Evolutionary conservation across 2,113 vertebrate genomes (phyloP), one percentile per base, ranked within the genome.

Genomic region (Bolborhynchus lineola): DNA sequence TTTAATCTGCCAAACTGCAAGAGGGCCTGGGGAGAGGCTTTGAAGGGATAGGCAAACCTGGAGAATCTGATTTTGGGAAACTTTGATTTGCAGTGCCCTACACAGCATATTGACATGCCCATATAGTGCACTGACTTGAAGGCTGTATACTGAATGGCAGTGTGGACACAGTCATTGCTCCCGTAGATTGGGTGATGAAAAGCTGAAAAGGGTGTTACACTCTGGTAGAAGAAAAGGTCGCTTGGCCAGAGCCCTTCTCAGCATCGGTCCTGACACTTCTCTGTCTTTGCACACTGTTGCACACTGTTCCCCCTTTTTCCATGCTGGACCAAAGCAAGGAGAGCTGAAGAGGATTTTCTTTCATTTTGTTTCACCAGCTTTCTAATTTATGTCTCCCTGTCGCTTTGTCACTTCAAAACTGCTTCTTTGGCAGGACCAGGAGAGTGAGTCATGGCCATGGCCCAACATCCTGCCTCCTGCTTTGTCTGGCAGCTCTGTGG

Each of bases 381-480:
- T 82, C 79, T 95, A 87, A 90, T 89, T 84, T 80, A 93, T 81
- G 57, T 57, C 81, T 97, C 64, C 81, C 28, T 87, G 68, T 96
- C 16, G 13, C 86, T 93, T 94, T 69, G 76, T 95, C 21, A 12
- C 93, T 97, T 95, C 97, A 97, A 82, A 97, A 96, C 97, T 98
- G 97, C 97, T 97, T 69, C 65, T 96, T 97, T 98, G 98, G 97
- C 98, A 98, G 92, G 26, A 35, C 6, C 0, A 2, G 33, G 83
- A 69, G 82, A 35, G 14, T 98, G 97, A 98, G 93, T 98, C 98
- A 97, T 0, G 2, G 83, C 88, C 1, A 0, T 95, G 95, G 93
- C 67, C 78, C 67, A 6, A 60, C 86, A 91, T 95, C 92, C 94
- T 53, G 42, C 88, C 91, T 97, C 82, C 78, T 0, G 24, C 86